These are phyloP conservation scores for Latrodectus geometricus DNA, from an alignment of 1,140 invertebrate species.

Conservation along the genomic window DNA sequence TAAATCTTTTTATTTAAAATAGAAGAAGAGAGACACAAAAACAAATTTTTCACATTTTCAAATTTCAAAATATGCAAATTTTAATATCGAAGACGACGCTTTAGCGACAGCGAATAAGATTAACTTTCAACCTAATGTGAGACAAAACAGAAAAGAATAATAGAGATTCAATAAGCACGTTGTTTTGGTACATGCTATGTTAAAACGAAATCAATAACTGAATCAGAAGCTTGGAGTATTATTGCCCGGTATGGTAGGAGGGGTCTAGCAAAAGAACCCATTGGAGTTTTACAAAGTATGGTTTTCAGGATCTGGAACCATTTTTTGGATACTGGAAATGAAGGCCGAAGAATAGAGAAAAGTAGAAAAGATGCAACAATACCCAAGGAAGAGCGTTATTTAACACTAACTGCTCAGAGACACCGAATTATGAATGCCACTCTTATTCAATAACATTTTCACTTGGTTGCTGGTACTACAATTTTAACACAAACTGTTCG, in stretches of 20 bases:
- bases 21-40: constrained; percentile 4
- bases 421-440: background rate
- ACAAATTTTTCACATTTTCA: constrained; percentile 4
- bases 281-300: too few species aligned
- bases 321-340: background rate
- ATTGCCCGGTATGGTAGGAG: background rate
- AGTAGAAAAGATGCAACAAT: background rate
- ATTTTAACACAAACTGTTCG: background rate
- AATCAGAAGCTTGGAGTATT: background rate
- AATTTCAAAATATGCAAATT: background rate
- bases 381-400: constrained; percentile 8
- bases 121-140: too few species aligned
- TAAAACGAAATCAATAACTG: background rate
- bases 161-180: too few species aligned
- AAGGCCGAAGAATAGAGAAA: background rate
- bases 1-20: background rate
- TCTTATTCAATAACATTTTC: constrained; percentile 2
- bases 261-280: too few species aligned
- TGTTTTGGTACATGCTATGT: too few species aligned
- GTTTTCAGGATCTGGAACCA: constrained; percentile 1
- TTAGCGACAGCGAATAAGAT: background rate
- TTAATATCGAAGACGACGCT: constrained; percentile 8
- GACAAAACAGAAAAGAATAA: too few species aligned
- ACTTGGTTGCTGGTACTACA: background rate
- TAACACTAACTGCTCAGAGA: constrained; percentile 1